Conservation (phyloP, 2,888 invertebrate genomes). For the Pammene aurita region DNA sequence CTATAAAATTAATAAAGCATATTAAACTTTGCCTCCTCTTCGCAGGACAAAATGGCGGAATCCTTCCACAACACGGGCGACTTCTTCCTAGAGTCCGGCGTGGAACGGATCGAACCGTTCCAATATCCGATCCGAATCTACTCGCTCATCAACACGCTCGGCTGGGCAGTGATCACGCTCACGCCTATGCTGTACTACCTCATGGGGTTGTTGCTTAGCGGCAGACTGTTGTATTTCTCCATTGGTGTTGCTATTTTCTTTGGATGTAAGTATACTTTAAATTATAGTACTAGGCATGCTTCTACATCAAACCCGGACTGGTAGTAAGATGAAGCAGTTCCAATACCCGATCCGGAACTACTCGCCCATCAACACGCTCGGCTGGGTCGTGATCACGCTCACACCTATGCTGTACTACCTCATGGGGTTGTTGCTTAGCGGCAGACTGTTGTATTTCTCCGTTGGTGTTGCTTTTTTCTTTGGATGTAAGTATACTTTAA, state of each 20-base stretch:
- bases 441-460: slow-evolving; percentile 87
- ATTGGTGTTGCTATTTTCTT: slow-evolving; percentile 87
- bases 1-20: too few species aligned
- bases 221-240: slow-evolving; percentile 87
- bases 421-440: slow-evolving; percentile 86
- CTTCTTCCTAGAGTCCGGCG: slow-evolving; percentile 90
- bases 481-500: slow-evolving; percentile 87
- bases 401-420: slow-evolving; percentile 89
- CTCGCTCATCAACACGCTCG: slow-evolving; percentile 87
- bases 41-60: slow-evolving; percentile 88
- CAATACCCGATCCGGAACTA: slow-evolving; percentile 84
- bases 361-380: slow-evolving; percentile 87
- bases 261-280: slow-evolving; percentile 87
- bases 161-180: slow-evolving; percentile 87
- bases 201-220: slow-evolving; percentile 86
- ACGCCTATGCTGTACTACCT: slow-evolving; percentile 89
- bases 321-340: slow-evolving; percentile 77
- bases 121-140: slow-evolving; percentile 84
- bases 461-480: slow-evolving; percentile 87
- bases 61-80: slow-evolving; percentile 90
- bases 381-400: slow-evolving; percentile 87
- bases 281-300: neutral
- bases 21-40: slow-evolving; percentile 37
- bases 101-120: slow-evolving; percentile 85
- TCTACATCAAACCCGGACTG: neutral